These are phyloP conservation scores for Drosophila multiciliata DNA, from an alignment of 2,888 invertebrate species.

Conservation along the genomic window DNA sequence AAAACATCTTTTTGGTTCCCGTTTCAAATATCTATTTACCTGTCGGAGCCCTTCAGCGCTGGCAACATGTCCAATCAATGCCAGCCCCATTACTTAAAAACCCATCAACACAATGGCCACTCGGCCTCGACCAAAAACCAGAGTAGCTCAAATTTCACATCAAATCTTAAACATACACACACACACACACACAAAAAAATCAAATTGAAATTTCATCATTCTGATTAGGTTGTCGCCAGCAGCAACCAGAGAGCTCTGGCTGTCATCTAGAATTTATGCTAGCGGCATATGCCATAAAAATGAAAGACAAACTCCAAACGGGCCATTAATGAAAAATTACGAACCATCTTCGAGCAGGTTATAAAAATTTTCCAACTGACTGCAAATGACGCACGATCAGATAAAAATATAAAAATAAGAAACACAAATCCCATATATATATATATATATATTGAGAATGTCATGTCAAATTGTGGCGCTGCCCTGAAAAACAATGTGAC, in stretches of 20 bases:
- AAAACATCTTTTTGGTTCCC: slow-evolving; percentile 12
- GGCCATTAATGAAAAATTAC: slow-evolving; percentile 73
- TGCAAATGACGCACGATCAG: slow-evolving; percentile 71
- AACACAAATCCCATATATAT: not conserved
- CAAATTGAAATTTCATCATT: slow-evolving; percentile 75
- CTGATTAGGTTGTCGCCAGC: slow-evolving; percentile 64
- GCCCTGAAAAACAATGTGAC: slow-evolving; percentile 54
- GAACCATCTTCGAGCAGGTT: slow-evolving; percentile 30
- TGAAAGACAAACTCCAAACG: slow-evolving; percentile 19
- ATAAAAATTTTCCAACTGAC: slow-evolving; percentile 72
- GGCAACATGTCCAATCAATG: slow-evolving; percentile 62
- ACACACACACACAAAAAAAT: slow-evolving; percentile 33
- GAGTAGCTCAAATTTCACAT: slow-evolving; percentile 66
- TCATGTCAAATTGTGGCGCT: slow-evolving; percentile 76
- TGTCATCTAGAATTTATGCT: slow-evolving; percentile 50
- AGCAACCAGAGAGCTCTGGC: slow-evolving; percentile 12
- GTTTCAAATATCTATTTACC: slow-evolving; percentile 43
- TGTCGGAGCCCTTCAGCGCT: slow-evolving; percentile 50
- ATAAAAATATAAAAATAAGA: slow-evolving; percentile 47
- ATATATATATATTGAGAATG: slow-evolving; percentile 51
- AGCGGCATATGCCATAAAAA: slow-evolving; percentile 64
- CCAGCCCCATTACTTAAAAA: slow-evolving; percentile 65
- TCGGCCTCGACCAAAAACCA: slow-evolving; percentile 5
- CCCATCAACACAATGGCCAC: slow-evolving; percentile 56
- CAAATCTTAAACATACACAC: slow-evolving; percentile 17